Conservation (phyloP, 2,797 vertebrate species). For the Aphelocoma californica region DNA sequence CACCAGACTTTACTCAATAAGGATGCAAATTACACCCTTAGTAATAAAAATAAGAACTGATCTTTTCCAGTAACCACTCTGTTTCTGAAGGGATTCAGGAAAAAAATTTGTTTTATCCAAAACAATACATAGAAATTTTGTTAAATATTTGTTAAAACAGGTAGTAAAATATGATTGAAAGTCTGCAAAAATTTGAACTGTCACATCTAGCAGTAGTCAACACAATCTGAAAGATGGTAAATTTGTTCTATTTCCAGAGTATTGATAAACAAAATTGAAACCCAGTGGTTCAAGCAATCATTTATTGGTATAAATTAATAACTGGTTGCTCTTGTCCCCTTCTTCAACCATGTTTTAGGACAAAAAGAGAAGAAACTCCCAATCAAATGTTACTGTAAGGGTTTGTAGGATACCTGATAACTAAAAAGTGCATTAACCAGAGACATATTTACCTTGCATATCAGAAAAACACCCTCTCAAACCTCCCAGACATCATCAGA, state of each 20-base stretch:
- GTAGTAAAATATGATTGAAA: neutral
- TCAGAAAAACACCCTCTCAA: neutral
- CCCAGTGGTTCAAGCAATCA: rapidly evolving
- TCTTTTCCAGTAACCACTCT: neutral
- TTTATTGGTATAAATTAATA: neutral
- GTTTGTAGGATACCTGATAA: neutral
- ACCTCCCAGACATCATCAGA: neutral
- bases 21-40: rapidly evolving
- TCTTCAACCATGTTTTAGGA: neutral
- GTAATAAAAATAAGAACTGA: rapidly evolving
- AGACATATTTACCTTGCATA: neutral
- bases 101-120: neutral
- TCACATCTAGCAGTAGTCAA: neutral
- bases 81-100: neutral
- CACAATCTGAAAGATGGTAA: neutral
- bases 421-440: neutral
- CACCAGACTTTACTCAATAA: neutral
- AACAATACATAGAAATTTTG: neutral
- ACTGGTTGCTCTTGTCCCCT: neutral
- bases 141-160: neutral
- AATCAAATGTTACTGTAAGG: neutral
- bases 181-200: neutral
- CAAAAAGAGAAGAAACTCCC: neutral
- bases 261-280: neutral
- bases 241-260: neutral